Conservation (phyloP, 2,888 invertebrate species). For the Achlya flavicornis region DNA sequence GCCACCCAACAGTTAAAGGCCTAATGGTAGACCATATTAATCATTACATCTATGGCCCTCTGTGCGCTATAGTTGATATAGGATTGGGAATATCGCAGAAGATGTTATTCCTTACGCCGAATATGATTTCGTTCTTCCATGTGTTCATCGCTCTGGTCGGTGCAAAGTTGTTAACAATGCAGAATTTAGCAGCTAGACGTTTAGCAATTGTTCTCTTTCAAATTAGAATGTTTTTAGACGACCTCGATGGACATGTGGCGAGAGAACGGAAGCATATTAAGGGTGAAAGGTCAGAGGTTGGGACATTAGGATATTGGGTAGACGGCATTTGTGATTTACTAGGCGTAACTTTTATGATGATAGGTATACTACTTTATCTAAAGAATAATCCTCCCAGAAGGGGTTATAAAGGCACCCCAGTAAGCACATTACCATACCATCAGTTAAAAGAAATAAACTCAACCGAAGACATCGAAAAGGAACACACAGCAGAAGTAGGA, state of each 20-base stretch:
- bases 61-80: constrained; percentile 89
- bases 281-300: constrained; percentile 92
- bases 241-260: constrained; percentile 94
- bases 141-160: constrained; percentile 89
- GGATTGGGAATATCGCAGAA: constrained; percentile 85
- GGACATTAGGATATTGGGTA: constrained; percentile 91
- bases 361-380: constrained; percentile 87
- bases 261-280: constrained; percentile 89
- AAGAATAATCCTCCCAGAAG: constrained; percentile 89
- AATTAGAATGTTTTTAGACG: constrained; percentile 92
- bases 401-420: constrained; percentile 86
- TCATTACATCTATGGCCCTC: constrained; percentile 91
- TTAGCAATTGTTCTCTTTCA: constrained; percentile 91
- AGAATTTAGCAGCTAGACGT: constrained; percentile 87
- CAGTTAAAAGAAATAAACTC: constrained; percentile 74
- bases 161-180: constrained; percentile 90
- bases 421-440: constrained; percentile 82
- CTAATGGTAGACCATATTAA: constrained; percentile 92
- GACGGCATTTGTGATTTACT: constrained; percentile 92
- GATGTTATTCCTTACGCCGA: constrained; percentile 88
- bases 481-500: constrained; percentile 73
- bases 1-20: constrained; percentile 92
- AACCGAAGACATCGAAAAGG: constrained; percentile 75
- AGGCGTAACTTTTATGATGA: constrained; percentile 88
- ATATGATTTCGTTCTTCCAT: constrained; percentile 92